Conservation (phyloP, 2,888 invertebrate genomes). For the Epinotia demarniana region DNA sequence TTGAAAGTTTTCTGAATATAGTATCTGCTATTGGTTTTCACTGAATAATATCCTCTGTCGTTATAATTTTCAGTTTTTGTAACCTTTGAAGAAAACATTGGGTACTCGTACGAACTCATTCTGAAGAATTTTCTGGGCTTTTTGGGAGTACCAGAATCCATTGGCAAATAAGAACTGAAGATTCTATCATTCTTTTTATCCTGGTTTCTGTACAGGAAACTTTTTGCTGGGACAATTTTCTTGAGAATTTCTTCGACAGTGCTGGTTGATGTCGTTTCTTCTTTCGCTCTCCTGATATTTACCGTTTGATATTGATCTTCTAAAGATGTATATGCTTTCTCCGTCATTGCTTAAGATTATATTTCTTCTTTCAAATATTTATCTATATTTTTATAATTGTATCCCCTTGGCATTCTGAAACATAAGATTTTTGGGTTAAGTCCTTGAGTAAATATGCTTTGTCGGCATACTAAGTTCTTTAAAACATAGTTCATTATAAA, state of each 20-base stretch:
- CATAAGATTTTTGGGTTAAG: neutral
- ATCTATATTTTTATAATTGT: neutral
- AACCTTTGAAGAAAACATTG: conserved; percentile 68
- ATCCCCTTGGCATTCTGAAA: conserved; percentile 13
- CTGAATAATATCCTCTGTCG: conserved; percentile 76
- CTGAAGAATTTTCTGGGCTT: conserved; percentile 68
- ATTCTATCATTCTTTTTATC: conserved; percentile 60
- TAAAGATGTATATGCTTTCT: conserved; percentile 46
- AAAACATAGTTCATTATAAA: no score
- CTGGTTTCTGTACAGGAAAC: conserved; percentile 77
- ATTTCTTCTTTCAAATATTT: neutral
- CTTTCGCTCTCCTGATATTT: conserved; percentile 56
- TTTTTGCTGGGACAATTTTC: conserved; percentile 74
- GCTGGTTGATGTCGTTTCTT: conserved; percentile 55
- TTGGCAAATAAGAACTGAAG: conserved; percentile 74
- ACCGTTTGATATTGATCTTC: conserved; percentile 77
- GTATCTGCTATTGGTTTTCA: conserved; percentile 68
- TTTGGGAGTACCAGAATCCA: conserved; percentile 67
- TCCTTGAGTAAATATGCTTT: neutral
- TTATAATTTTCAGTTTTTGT: conserved; percentile 65
- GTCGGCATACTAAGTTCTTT: no score
- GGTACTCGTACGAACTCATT: conserved; percentile 76
- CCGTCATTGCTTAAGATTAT: conserved; percentile 13
- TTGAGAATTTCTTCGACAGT: conserved; percentile 74
- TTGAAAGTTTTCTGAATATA: conserved; percentile 63